phyloP scores from a whole-genome alignment of 2,797 vertebrate genomes.

The Lerista edwardsae region DNA sequence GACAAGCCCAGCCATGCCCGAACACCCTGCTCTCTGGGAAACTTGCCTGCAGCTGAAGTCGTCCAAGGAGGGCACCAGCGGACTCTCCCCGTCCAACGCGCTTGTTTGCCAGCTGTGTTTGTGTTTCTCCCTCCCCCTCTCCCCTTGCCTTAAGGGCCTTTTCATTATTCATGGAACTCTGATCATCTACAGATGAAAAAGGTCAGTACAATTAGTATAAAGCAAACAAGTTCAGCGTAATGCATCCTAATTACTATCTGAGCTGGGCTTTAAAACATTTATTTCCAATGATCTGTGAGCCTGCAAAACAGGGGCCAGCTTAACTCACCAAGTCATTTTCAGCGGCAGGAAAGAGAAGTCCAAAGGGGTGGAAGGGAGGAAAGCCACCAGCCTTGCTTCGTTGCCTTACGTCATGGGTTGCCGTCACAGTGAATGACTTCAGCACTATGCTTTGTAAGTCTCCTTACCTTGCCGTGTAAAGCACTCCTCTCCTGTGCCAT shows the following conservation, averaged over 20 bases:
- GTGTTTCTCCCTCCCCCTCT: neutral
- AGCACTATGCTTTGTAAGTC: too few relatives aligned
- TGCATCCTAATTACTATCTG: constrained; percentile 54
- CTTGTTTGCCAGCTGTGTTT: constrained; percentile 64
- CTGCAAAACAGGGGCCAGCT: constrained; percentile 26
- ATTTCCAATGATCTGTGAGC: constrained; percentile 42
- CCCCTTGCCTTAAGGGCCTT: constrained; percentile 52
- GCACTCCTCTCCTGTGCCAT: too few relatives aligned
- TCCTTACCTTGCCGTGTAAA: too few relatives aligned
- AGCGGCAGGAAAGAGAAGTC: neutral
- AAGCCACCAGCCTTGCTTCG: too few relatives aligned
- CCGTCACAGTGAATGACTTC: too few relatives aligned
- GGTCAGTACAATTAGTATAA: constrained; percentile 71
- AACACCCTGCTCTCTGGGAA: too few relatives aligned
- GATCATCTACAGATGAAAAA: constrained; percentile 58
- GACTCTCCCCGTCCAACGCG: constrained; percentile 49
- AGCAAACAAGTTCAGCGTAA: constrained; percentile 66
- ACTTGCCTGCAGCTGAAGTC: neutral
- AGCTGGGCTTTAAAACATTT: neutral
- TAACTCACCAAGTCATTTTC: constrained; percentile 34
- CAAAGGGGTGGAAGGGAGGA: too few relatives aligned
- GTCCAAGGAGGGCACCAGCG: neutral
- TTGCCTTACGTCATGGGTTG: too few relatives aligned
- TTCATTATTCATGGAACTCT: constrained; percentile 69
- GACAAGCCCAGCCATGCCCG: too few relatives aligned